phyloP scores from a whole-genome alignment of 1,140 invertebrate species.

The Grapholita molesta region DNA sequence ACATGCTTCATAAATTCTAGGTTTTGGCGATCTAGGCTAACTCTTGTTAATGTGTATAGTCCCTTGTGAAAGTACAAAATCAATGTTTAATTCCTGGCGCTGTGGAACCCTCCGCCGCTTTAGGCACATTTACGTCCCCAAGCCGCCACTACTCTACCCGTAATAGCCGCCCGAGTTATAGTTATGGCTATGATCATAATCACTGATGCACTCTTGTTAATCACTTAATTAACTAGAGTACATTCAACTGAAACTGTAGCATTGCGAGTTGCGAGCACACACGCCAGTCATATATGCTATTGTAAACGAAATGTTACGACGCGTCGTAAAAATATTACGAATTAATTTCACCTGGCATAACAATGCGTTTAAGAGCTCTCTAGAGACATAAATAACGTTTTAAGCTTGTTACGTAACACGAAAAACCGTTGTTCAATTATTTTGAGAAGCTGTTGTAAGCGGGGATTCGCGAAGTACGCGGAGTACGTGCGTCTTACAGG shows the following conservation, averaged over 20 bases:
- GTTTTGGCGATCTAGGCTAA: too few relatives aligned
- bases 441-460: neutral
- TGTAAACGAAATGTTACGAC: neutral
- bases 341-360: neutral
- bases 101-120: neutral
- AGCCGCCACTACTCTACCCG: neutral
- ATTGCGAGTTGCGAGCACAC: neutral
- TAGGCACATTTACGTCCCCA: neutral
- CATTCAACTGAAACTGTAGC: neutral
- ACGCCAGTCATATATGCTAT: neutral
- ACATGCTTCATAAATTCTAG: too few relatives aligned
- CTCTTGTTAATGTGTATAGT: too few relatives aligned
- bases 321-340: constrained; percentile 1
- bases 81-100: too few relatives aligned
- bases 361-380: neutral
- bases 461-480: neutral
- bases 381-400: neutral
- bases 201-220: constrained; percentile 1
- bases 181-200: neutral
- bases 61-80: too few relatives aligned
- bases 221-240: constrained; percentile 14
- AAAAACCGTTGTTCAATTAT: constrained; percentile 14
- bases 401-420: neutral
- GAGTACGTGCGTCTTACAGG: constrained; percentile 3
- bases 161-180: neutral